Conservation (phyloP, 2,888 invertebrate species). For the Pheosia gnoma region DNA sequence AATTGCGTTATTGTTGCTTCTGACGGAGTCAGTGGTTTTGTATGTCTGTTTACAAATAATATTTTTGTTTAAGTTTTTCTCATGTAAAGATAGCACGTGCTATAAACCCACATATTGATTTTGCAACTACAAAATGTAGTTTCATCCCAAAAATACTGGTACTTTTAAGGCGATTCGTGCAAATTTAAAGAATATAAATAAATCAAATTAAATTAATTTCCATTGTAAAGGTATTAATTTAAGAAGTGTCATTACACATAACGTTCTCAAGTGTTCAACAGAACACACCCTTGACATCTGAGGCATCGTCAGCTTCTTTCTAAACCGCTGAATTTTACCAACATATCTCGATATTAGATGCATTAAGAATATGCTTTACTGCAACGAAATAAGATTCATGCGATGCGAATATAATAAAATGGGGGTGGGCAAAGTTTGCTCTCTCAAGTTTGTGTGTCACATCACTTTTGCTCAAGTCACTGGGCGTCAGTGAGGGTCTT, state of each 20-base stretch:
- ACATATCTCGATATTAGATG: conserved; percentile 8
- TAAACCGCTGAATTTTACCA: conserved; percentile 53
- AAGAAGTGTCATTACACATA: background rate
- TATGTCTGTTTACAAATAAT: conserved; percentile 14
- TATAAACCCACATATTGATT: too few species aligned
- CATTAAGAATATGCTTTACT: conserved; percentile 29
- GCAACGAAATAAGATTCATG: conserved; percentile 15
- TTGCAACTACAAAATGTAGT: too few species aligned
- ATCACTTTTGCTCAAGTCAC: conserved; percentile 43
- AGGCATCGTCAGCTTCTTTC: conserved; percentile 36
- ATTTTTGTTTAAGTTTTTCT: background rate
- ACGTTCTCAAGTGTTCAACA: background rate
- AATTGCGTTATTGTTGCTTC: conserved; percentile 70
- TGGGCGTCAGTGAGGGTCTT: conserved; percentile 42
- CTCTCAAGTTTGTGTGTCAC: conserved; percentile 55
- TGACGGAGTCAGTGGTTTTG: conserved; percentile 46
- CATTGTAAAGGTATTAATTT: background rate
- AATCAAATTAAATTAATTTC: background rate
- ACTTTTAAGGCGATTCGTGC: too few species aligned
- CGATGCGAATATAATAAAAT: conserved; percentile 13
- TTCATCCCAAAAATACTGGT: too few species aligned
- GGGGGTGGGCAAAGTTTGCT: conserved; percentile 48
- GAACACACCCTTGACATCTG: background rate
- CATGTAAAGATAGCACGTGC: background rate
- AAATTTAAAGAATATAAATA: too few species aligned